Evolutionary conservation across 2,797 vertebrate genomes (phyloP).

Genomic region (Aldrovandia affinis): DNA sequence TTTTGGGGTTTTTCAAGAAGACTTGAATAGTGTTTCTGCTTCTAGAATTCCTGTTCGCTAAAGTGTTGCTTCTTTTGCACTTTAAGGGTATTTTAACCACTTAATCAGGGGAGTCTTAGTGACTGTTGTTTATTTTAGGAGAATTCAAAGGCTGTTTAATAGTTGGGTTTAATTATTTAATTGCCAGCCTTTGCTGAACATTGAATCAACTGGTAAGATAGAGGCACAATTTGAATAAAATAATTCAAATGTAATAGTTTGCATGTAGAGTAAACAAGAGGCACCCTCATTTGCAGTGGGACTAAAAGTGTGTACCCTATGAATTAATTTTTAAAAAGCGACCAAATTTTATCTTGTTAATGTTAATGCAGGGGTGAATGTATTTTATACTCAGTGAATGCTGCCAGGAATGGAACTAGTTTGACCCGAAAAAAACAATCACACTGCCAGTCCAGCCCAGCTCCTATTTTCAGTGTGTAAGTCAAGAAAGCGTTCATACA

Average conservation of each 20-base stretch:
- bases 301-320: background rate
- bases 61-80: slow-evolving; percentile 11
- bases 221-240: background rate
- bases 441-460: too few relatives aligned
- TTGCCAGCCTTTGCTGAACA: background rate
- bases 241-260: background rate
- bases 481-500: too few relatives aligned
- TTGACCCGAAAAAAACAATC: background rate
- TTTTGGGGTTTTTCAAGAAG: background rate
- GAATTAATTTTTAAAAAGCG: background rate
- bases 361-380: background rate
- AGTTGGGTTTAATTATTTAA: background rate
- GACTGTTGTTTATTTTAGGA: background rate
- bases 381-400: background rate
- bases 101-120: background rate
- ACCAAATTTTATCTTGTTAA: background rate
- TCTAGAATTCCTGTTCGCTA: background rate
- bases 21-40: background rate
- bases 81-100: slow-evolving; percentile 11
- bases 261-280: background rate
- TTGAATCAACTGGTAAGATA: background rate
- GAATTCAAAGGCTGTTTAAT: background rate
- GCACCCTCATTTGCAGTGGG: background rate
- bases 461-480: too few relatives aligned
- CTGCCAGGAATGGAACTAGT: background rate